Conservation (phyloP, 1,140 invertebrate species). For the Pogonomyrmex barbatus region DNA sequence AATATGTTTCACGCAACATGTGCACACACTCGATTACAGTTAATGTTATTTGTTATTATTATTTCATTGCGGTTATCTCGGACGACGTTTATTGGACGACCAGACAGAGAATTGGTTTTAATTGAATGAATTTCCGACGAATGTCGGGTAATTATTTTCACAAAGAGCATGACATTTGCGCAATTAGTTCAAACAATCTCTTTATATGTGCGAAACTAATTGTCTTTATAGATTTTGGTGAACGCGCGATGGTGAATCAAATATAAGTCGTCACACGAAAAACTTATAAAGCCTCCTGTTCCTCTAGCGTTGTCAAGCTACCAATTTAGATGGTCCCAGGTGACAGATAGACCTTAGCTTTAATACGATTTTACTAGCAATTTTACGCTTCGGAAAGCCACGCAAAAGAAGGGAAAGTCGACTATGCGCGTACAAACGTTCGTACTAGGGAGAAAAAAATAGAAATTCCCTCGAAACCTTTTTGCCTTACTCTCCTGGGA, state of each 20-base stretch:
- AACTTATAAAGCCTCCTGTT: slow-evolving; percentile 9
- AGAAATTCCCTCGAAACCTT: slow-evolving; percentile 66
- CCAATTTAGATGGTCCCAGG: slow-evolving; percentile 56
- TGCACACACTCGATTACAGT: slow-evolving; percentile 33
- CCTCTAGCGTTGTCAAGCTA: background rate
- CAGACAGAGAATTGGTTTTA: slow-evolving; percentile 41
- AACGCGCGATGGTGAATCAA: background rate
- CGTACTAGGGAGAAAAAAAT: slow-evolving; percentile 65
- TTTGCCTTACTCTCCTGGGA: slow-evolving; percentile 20
- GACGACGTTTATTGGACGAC: slow-evolving; percentile 37
- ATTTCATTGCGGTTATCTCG: slow-evolving; percentile 51
- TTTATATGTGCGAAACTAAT: slow-evolving; percentile 3
- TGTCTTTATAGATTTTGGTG: slow-evolving; percentile 10
- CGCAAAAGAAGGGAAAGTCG: slow-evolving; percentile 21
- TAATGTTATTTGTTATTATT: slow-evolving; percentile 56
- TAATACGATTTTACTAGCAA: slow-evolving; percentile 78
- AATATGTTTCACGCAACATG: slow-evolving; percentile 38
- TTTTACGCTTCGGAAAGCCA: slow-evolving; percentile 79
- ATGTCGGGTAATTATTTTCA: slow-evolving; percentile 33
- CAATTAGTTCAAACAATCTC: background rate
- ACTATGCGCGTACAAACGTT: slow-evolving; percentile 25
- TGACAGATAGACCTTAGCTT: slow-evolving; percentile 69
- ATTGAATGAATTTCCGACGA: slow-evolving; percentile 37
- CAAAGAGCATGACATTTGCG: slow-evolving; percentile 7
- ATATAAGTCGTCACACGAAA: background rate